Base-by-base conservation (phyloP, 2,113 vertebrate species). In the Pimephales promelas region DNA sequence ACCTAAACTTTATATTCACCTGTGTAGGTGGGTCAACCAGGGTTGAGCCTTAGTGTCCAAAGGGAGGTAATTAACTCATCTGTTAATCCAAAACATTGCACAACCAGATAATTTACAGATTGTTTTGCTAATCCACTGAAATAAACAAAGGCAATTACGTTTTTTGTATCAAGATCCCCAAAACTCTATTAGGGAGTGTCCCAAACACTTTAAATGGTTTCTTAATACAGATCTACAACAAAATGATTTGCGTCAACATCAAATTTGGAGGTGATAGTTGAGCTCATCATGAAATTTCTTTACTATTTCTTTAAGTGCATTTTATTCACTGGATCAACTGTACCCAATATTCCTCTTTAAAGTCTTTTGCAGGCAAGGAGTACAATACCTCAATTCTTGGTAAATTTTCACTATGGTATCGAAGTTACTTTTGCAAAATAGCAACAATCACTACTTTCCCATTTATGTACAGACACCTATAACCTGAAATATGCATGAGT, bases 21-120 rank as follows among this genome's bases (percentile, higher is more conserved):
- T 45, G 40, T 43, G 14, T 24, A 62, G 86, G 82, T 86, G 84
- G 82, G 86, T 43, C 64, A 52, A 45, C 16, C 22, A 57, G 56
- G 70, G 3, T 73, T 81, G 57, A 85, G 14, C 28, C 8, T 36
- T 40, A 49, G 10, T 49, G 18, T 79, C 34, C 24, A 79, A 59
- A 71, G 83, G 24, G 64, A 79, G 74, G 64, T 62, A n/a, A 31
- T 43, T 6, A 18, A 16, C 10, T 47, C 5, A 6, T 7, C 36
- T 28, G 34, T 49, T 64, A 31, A 47, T 79, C 16, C 22, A 78
- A 43, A 59, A 78, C 8, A 34, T 61, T 78, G 57, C 31, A 77
- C 10, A 24, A 59, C 18, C 16, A 52, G 72, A 28, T 18, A 36
- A n/a, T 2, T 1, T 28, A 62, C 24, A 62, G 8, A 43, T 56